phyloP scores from a whole-genome alignment of 2,797 vertebrate genomes.

The Diplodus sargus region DNA sequence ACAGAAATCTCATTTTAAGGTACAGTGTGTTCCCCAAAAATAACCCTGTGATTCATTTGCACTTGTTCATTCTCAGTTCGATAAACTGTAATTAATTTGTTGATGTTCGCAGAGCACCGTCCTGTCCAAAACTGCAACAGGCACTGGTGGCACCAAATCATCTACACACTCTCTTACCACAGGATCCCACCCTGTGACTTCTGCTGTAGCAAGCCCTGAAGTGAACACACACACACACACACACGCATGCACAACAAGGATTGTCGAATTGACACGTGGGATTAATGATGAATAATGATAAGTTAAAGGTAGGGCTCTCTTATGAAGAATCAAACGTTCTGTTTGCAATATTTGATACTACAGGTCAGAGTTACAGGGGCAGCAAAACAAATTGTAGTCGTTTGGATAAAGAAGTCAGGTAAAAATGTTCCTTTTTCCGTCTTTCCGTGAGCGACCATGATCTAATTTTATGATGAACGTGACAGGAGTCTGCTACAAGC shows the following conservation, averaged over 20 bases:
- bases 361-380: no score
- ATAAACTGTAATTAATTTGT: conserved; percentile 26
- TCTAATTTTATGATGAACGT: no score
- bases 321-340: no score
- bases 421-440: no score
- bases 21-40: conserved; percentile 67
- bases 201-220: conserved; percentile 50
- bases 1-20: conserved; percentile 89
- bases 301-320: no score
- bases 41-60: not conserved
- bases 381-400: no score
- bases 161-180: conserved; percentile 48
- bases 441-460: no score
- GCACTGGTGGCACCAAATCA: conserved; percentile 23
- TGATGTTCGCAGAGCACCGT: conserved; percentile 71
- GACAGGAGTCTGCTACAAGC: no score
- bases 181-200: conserved; percentile 27
- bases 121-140: conserved; percentile 52
- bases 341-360: no score
- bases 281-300: not conserved
- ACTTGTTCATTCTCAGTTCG: not conserved
- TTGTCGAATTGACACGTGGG: not conserved
- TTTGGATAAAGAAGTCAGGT: no score
- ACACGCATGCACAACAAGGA: conserved; percentile 1
- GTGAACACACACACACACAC: conserved; percentile 53